Base-by-base conservation (phyloP, 2,888 invertebrate genomes). In the Griposia aprilina region DNA sequence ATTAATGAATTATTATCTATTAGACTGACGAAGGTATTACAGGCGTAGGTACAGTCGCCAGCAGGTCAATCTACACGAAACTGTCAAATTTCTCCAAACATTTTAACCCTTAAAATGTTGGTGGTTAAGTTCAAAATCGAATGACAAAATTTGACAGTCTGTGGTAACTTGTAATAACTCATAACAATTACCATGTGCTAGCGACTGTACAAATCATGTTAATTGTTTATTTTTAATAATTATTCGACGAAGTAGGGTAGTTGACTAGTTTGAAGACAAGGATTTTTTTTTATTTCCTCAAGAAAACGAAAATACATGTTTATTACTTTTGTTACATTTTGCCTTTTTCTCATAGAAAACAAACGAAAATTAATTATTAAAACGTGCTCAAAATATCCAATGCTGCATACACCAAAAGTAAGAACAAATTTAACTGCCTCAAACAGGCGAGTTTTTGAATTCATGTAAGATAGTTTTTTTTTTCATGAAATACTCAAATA, bases 161-260 rank as follows among this genome's bases (percentile, higher is more conserved):
- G 30, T 3, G 30, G 30, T 36, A 36, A 36, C 2, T 36, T 36
- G n/a, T n/a, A n/a, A n/a, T n/a, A n/a, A n/a, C n/a, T n/a, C n/a
- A n/a, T n/a, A n/a, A n/a, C n/a, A n/a, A n/a, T n/a, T n/a, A n/a
- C n/a, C 3, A 36, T 36, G 30, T 36, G 30, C 30, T 36, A 3
- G 30, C 30, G 30, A 36, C 3, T 36, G 30, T 3, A 60, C n/a
- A 48, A 74, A 72, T 67, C 26, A 50, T 20, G 15, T 67, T 59
- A 30, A 48, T 81, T 50, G 59, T 15, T 26, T 41, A 3, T 23
- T 72, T 68, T 30, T 15, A 7, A 59, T 36, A 72, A 63, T 62
- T 48, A 67, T 83, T 66, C 41, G 13, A 73, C 60, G 69, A 11
- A 68, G 72, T 79, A 83, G 87, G 80, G 74, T 86, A 85, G 75